Percentiles rank a stretch among this genome's conserved stretches.
Evolutionary conservation across 2,888 invertebrate genomes (phyloP).

Genomic region (Anthoptus insignis): DNA sequence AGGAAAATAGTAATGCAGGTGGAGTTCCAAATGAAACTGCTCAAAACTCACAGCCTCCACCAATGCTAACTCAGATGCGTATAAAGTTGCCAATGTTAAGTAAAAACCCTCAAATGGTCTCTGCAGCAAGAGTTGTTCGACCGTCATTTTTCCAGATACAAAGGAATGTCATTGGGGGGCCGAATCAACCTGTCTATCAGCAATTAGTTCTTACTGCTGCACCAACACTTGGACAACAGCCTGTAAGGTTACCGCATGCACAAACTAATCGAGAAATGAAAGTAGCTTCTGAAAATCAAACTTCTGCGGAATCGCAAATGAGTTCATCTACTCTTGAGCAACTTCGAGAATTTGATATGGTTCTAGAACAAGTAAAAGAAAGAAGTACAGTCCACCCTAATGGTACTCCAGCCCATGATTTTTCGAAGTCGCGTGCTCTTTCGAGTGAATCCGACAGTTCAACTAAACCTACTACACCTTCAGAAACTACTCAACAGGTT

Average conservation of each 20-base stretch:
- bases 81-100: constrained; percentile 84
- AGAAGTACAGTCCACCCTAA: constrained; percentile 89
- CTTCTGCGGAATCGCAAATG: constrained; percentile 87
- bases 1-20: constrained; percentile 66
- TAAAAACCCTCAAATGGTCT: constrained; percentile 84
- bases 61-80: constrained; percentile 84
- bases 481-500: constrained; percentile 70
- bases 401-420: constrained; percentile 56
- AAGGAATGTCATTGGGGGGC: constrained; percentile 86
- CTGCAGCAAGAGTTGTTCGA: constrained; percentile 85
- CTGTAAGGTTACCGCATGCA: constrained; percentile 73
- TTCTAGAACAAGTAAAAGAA: constrained; percentile 93
- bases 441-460: constrained; percentile 65
- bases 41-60: constrained; percentile 71
- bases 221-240: constrained; percentile 77
- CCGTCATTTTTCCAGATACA: constrained; percentile 88
- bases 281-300: constrained; percentile 66
- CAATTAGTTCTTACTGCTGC: constrained; percentile 82
- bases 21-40: constrained; percentile 61
- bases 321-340: constrained; percentile 93
- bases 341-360: constrained; percentile 93
- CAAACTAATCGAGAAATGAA: constrained; percentile 65
- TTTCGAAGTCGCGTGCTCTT: constrained; percentile 61
- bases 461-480: constrained; percentile 59
- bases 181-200: constrained; percentile 84